Conservation (phyloP, 1,140 invertebrate species). For the Parasteatoda tepidariorum region DNA sequence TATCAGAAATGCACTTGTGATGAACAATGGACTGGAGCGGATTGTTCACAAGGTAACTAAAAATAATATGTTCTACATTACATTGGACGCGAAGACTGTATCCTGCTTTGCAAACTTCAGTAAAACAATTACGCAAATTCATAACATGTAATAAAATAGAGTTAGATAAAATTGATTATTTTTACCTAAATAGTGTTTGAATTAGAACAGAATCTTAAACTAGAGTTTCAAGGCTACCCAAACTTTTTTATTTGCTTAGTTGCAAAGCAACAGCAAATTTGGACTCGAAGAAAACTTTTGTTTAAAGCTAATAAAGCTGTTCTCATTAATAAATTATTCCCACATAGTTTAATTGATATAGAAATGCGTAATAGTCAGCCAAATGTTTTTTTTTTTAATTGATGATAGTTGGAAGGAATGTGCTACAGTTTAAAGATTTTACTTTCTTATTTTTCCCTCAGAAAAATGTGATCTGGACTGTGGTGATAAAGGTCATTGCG, state of each 20-base stretch:
- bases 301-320: neutral
- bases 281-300: too few species aligned
- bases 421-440: neutral
- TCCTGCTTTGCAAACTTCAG: too few species aligned
- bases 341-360: too few species aligned
- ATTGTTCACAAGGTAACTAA: constrained; percentile 86
- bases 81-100: too few species aligned
- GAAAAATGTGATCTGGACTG: constrained; percentile 92
- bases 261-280: neutral
- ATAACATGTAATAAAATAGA: too few species aligned
- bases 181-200: too few species aligned
- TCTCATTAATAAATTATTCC: neutral
- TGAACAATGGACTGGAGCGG: constrained; percentile 87
- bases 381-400: neutral
- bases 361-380: too few species aligned
- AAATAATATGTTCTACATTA: neutral
- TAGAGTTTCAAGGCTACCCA: neutral
- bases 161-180: too few species aligned
- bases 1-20: constrained; percentile 88
- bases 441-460: constrained; percentile 68
- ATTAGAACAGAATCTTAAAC: neutral
- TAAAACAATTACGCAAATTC: neutral
- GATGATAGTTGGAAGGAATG: neutral
- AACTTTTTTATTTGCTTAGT: too few species aligned
- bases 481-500: constrained; percentile 88